Base-by-base conservation (phyloP, 2,113 vertebrate species). In the Mesembrinibis cayennensis region DNA sequence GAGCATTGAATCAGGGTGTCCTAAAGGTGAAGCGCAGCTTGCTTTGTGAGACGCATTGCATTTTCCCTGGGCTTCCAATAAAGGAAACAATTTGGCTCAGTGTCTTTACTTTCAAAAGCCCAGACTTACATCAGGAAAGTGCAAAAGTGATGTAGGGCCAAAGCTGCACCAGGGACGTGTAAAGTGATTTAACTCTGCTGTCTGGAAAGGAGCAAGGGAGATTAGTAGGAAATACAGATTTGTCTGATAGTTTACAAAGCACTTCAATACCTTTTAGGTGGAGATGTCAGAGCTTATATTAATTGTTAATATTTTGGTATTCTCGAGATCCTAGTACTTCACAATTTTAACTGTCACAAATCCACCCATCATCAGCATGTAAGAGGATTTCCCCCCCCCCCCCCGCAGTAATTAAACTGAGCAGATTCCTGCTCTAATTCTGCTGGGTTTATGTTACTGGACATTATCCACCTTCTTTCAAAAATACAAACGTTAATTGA, bases 371-470 rank as follows among this genome's bases (percentile, higher is more conserved):
- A 45, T 27, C 53, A 90, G 27, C 40, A 47, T n/a, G 19, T 70
- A 80, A 47, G 61, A 93, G 42, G 7, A 38, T 67, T 88, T 92
- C 38, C 38, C 38, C 38, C 38, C 38, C 38, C 38, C 38, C 38
- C 8, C 25, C 49, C 72, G 11, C 16, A 84, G 26, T 52, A 67
- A 61, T 61, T 81, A 83, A 91, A 65, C 15, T 23, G 36, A 82
- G 45, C 30, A 82, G 23, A 72, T 82, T 91, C 30, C 30, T 69
- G 34, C 23, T 85, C 15, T 81, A 55, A 16, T 78, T 87, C 59
- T 81, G 23, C 30, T 63, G 55, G 47, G 8, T 94, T 92, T 86
- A 77, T 92, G 81, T 71, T 70, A 25, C n/a, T 89, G 69, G 42
- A 78, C 73, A 74, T 91, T 26, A 32, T 30, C 15, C 22, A 40